These are phyloP conservation scores for roundworm (Caenorhabditis elegans) DNA, from an alignment of 1,140 invertebrate genomes.

Conservation along the genomic window WBcel235 BX284606.5:4782001-4782500, in stretches of 20 bases:
- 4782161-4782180: not conserved
- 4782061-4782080: conserved; percentile 3
- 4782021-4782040: not conserved
- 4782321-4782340: conserved; percentile 38
- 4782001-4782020: conserved; percentile 8
- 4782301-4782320: conserved; percentile 15
- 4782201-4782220: conserved; percentile 24
- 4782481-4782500: conserved; percentile 9
- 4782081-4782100: not conserved
- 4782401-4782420: not conserved
- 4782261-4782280: conserved; percentile 11
- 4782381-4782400: not conserved
- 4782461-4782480: conserved; percentile 5
- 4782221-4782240: conserved; percentile 23
- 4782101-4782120: not conserved
- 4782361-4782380: not conserved
- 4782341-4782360: not conserved
- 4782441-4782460: conserved; percentile 17
- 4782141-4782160: conserved; percentile 19
- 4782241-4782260: not conserved
- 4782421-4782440: conserved; percentile 12
- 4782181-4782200: not conserved
- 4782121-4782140: conserved; percentile 33
- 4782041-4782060: not conserved
- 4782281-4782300: conserved; percentile 29